phyloP scores from a whole-genome alignment of 2,113 vertebrate species.

The Uria lomvia region DNA sequence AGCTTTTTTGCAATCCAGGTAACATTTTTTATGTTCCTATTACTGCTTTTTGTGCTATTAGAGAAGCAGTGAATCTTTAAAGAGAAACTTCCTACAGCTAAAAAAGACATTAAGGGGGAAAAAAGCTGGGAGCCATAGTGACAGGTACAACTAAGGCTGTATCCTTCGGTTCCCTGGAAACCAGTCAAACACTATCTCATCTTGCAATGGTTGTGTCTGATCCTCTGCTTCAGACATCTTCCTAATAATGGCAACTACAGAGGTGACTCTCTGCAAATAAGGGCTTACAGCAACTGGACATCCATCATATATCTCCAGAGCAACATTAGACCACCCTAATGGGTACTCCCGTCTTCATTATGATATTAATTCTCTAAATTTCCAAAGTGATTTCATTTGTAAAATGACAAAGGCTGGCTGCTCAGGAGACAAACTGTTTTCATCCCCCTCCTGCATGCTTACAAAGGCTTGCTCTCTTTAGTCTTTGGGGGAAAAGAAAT shows the following conservation, averaged over 20 bases:
- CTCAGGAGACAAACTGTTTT: conserved; percentile 91
- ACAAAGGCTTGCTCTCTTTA: conserved; percentile 76
- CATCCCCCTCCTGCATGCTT: conserved; percentile 81
- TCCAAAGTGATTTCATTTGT: conserved; percentile 94
- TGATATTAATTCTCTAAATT: conserved; percentile 97
- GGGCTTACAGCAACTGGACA: conserved; percentile 89
- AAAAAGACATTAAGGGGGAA: conserved; percentile 81
- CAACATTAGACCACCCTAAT: conserved; percentile 96
- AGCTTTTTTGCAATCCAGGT: conserved; percentile 63
- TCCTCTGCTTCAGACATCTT: conserved; percentile 86
- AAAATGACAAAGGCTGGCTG: conserved; percentile 90
- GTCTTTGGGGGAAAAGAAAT: conserved; percentile 84
- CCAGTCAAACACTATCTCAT: conserved; percentile 91
- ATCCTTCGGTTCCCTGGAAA: conserved; percentile 89
- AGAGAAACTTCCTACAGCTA: conserved; percentile 81
- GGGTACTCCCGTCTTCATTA: conserved; percentile 93
- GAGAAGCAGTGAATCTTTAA: conserved; percentile 76
- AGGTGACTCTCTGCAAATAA: conserved; percentile 96
- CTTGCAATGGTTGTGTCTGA: conserved; percentile 86
- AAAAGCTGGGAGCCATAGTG: conserved; percentile 85
- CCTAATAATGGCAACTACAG: conserved; percentile 95
- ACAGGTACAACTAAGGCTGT: conserved; percentile 85
- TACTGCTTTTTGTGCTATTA: conserved; percentile 73
- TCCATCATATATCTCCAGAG: conserved; percentile 95
- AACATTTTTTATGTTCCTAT: conserved; percentile 65